These are phyloP conservation scores for Athene cunicularia DNA, from an alignment of 2,113 vertebrate species.

Conservation along the genomic window DNA sequence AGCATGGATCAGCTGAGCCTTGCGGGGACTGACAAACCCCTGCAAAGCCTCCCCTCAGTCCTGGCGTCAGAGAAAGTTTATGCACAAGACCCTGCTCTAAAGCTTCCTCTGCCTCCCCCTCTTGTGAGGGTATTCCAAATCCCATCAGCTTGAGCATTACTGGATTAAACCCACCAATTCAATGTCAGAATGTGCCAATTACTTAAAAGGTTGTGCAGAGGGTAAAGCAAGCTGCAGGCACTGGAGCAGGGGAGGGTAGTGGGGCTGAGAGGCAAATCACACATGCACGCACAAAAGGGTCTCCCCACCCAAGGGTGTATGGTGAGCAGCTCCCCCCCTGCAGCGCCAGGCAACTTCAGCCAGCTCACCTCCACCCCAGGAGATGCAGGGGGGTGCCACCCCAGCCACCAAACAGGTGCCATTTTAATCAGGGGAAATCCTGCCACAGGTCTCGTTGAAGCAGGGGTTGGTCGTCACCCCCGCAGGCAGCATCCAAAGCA, in stretches of 20 bases:
- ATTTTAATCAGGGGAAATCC: not conserved
- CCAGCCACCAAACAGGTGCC: fast-evolving
- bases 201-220: not conserved
- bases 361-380: fast-evolving
- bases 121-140: not conserved
- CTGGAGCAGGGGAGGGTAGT: not conserved
- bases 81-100: not conserved
- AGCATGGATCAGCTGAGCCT: not conserved
- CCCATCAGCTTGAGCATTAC: not conserved
- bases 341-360: not conserved
- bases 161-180: not conserved
- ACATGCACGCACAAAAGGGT: not conserved
- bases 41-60: fast-evolving
- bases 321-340: not conserved
- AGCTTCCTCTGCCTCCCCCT: not conserved
- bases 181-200: not conserved
- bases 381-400: not conserved
- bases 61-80: not conserved
- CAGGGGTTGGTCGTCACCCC: not conserved
- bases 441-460: fast-evolving
- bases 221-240: not conserved
- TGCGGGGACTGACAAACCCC: not conserved
- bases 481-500: not conserved
- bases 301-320: fast-evolving
- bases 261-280: not conserved